A percentile compares a stretch with the other conserved stretches of the same genome.
phyloP scores from a whole-genome alignment of 2,888 invertebrate genomes.

The Junonia oenone region DNA sequence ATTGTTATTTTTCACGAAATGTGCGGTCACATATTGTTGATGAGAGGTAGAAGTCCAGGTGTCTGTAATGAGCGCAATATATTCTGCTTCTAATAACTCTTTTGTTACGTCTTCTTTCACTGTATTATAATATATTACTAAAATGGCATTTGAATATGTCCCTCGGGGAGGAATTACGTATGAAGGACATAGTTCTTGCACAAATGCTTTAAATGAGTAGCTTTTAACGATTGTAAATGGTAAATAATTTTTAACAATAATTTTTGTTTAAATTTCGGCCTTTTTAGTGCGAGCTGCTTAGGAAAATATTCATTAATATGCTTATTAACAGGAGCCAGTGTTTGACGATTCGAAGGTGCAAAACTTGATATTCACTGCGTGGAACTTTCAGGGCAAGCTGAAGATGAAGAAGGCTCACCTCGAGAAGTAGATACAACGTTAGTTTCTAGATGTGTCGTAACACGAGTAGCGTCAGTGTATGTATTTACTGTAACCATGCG shows the following conservation, averaged over 20 bases:
- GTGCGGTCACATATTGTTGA: neutral
- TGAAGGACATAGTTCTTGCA: neutral
- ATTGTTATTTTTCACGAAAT: neutral
- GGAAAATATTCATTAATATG: neutral
- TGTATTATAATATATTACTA: neutral
- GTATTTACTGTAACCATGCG: too few relatives aligned
- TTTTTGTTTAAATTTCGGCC: neutral
- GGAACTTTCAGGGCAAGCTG: neutral
- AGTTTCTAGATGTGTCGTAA: neutral
- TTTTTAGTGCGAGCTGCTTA: neutral
- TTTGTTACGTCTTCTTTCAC: neutral
- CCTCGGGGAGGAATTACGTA: neutral
- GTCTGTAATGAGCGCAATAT: neutral
- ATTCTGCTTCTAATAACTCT: neutral
- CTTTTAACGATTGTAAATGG: conserved; percentile 1
- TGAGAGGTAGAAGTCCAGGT: neutral
- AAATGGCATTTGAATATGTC: neutral
- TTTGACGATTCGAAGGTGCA: too few relatives aligned
- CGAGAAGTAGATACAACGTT: neutral
- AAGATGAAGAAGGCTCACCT: neutral
- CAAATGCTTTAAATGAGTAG: neutral
- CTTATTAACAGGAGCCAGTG: neutral
- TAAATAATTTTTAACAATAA: conserved; percentile 4
- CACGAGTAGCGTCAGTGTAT: too few relatives aligned
- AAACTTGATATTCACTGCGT: neutral